phyloP scores from a whole-genome alignment of 2,113 vertebrate genomes.

The Hyperoodon ampullatus region DNA sequence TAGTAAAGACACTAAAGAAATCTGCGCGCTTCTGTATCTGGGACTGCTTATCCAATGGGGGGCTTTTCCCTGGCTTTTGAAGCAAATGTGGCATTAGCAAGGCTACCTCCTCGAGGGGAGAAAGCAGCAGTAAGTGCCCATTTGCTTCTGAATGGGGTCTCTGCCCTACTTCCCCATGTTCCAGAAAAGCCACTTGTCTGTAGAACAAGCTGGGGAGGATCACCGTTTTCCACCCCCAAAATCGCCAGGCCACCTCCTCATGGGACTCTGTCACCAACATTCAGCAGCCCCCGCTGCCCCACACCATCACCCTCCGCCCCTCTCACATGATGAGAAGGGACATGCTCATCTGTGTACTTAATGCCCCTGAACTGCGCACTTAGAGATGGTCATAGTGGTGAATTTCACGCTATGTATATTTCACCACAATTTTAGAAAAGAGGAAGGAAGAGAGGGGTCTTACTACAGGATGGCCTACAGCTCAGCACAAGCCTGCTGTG shows the following conservation, averaged over 20 bases:
- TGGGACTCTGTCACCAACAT: not conserved
- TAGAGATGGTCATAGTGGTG: not conserved
- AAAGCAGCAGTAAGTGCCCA: not conserved
- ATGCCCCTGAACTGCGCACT: not conserved
- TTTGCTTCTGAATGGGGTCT: not conserved
- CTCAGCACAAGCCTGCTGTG: fast-evolving
- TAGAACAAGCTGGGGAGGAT: not conserved
- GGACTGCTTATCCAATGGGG: not conserved
- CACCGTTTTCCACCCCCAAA: not conserved
- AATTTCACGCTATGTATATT: not conserved
- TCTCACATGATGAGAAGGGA: not conserved
- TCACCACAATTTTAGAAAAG: not conserved
- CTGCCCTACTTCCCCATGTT: not conserved
- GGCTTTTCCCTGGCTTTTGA: not conserved
- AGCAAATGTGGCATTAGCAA: not conserved
- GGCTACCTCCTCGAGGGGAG: not conserved
- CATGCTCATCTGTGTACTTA: not conserved
- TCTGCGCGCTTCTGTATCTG: not conserved
- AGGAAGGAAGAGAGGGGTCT: not conserved
- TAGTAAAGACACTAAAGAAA: not conserved
- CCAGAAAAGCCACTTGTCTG: not conserved
- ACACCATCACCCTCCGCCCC: fast-evolving
- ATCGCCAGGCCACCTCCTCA: not conserved
- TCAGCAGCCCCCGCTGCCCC: fast-evolving
- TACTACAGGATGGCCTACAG: not conserved